Evolutionary conservation across 30 jellyfish, hydroid and myxozoan genomes (phyloP), one percentile per base, ranked within the genome.

Genomic region (Pseudorhiza aurosa): DNA sequence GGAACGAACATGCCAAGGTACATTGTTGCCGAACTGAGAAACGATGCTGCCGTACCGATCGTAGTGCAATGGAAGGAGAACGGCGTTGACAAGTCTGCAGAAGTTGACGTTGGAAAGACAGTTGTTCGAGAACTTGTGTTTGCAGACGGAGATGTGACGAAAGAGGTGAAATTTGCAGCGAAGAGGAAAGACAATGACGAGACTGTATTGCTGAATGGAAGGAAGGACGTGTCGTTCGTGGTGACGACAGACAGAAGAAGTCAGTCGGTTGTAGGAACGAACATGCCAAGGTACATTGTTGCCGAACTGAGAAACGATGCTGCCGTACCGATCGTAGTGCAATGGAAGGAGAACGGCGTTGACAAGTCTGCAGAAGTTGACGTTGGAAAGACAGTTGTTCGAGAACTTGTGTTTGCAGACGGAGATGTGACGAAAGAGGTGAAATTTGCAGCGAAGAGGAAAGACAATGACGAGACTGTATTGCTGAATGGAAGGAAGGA

Each of bases 281-380:
- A 65, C 27, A 15, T 19, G 5, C 81, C 81, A 17, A 65, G 44
- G 63, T 65, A 65, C 42, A 42, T 65, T 39, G 47, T 39, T 12
- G 81, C 63, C 39, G 81, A 65, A 8, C 39, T 65, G 63, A 42
- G 42, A 11, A 65, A 65, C 63, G 39, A 65, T 37, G 81, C 81
- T 28, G 81, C 81, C 39, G 81, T 32, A 17, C 63, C 81, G 44
- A 65, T 65, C 35, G 43, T 35, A 6, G 81, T 39, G 26, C 24
- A 17, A 17, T 65, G 81, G 81, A 25, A 18, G 24, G 35, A 65
- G 2, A 43, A 65, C 39, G 81, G 81, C 2, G 64, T 10, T n/a
- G 35, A 4, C 3, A 65, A 65, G 39, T 22, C 81, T 0, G 39
- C 14, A 65, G 81, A 65, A 1, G 65, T 65, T 3, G 12, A 17